Evolutionary conservation across 2,888 invertebrate genomes (phyloP).

Genomic region (Laothoe populi): DNA sequence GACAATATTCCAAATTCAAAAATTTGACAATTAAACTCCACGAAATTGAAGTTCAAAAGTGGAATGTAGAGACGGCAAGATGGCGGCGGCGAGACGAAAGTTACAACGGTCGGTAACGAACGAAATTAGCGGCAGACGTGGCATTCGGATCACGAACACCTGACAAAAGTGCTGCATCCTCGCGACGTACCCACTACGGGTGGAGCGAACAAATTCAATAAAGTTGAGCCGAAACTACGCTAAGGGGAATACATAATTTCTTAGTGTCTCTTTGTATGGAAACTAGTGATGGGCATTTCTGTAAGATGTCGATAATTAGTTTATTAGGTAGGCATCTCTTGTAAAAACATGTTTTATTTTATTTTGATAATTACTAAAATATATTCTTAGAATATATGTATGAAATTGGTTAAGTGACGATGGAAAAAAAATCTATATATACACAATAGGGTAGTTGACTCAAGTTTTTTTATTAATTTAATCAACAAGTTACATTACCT

Average conservation of each 20-base stretch:
- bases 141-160: conserved; percentile 73
- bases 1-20: conserved; percentile 17
- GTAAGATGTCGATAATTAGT: background rate
- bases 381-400: too few species aligned
- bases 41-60: conserved; percentile 41
- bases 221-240: conserved; percentile 78
- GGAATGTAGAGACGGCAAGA: conserved; percentile 35
- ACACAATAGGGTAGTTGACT: too few species aligned
- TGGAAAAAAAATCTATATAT: too few species aligned
- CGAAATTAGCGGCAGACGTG: conserved; percentile 41
- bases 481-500: too few species aligned
- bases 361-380: too few species aligned
- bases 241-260: conserved; percentile 84
- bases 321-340: too few species aligned
- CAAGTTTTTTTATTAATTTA: too few species aligned
- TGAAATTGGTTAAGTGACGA: too few species aligned
- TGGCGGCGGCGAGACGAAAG: conserved; percentile 36
- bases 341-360: too few species aligned
- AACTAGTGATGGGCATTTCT: conserved; percentile 51
- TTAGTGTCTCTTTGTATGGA: conserved; percentile 81
- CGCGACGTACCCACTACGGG: conserved; percentile 16
- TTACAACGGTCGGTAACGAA: conserved; percentile 39
- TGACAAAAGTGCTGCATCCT: conserved; percentile 77
- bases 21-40: conserved; percentile 4
- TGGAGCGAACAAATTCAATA: conserved; percentile 79